Conservation (phyloP, 2,113 vertebrate genomes). For the Casuarius casuarius region DNA sequence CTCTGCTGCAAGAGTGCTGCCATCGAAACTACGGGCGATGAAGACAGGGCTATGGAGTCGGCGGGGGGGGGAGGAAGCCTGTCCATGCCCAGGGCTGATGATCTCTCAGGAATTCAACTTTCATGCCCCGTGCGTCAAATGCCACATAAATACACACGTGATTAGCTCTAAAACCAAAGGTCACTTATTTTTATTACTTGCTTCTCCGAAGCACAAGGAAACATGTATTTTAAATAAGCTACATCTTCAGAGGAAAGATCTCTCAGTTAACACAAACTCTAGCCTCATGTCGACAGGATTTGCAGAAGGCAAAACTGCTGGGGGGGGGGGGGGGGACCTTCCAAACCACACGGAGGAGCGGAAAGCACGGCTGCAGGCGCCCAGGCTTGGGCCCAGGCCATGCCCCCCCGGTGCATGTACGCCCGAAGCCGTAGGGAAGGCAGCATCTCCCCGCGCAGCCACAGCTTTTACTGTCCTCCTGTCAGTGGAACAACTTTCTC, state of each 20-base stretch:
- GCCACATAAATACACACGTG: background rate
- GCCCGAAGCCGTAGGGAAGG: background rate
- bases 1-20: background rate
- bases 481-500: slow-evolving; percentile 66
- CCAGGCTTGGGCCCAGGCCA: background rate
- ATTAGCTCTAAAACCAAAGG: slow-evolving; percentile 14
- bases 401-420: background rate
- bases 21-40: background rate
- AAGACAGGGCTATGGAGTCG: background rate
- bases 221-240: background rate
- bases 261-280: background rate
- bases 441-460: background rate
- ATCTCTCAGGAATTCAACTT: background rate
- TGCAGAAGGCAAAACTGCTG: background rate
- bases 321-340: background rate
- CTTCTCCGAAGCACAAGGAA: background rate
- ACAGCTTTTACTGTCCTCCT: slow-evolving; percentile 46
- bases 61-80: background rate
- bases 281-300: background rate
- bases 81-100: background rate
- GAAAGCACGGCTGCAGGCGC: background rate
- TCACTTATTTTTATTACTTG: background rate
- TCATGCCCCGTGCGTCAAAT: background rate
- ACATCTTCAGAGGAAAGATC: background rate
- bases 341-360: background rate